phyloP scores from a whole-genome alignment of 2,888 invertebrate genomes.

The Caprella mutica region DNA sequence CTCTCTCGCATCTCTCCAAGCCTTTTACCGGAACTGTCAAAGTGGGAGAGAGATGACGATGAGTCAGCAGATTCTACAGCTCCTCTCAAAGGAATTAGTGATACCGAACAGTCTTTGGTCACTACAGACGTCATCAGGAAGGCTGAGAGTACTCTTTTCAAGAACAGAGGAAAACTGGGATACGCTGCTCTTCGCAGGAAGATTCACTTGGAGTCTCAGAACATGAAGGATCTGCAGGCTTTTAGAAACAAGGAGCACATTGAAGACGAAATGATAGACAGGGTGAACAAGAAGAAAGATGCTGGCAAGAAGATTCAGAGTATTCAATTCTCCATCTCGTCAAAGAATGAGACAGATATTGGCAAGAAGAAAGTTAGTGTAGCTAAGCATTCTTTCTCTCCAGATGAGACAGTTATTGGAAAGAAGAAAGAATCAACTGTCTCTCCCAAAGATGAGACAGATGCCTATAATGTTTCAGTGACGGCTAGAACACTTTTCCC shows the following conservation, averaged over 20 bases:
- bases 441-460: too few relatives aligned
- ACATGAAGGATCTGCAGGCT: too few relatives aligned
- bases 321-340: slow-evolving; percentile 28
- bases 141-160: too few relatives aligned
- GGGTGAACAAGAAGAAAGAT: slow-evolving; percentile 18
- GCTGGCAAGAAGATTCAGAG: slow-evolving; percentile 22
- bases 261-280: slow-evolving; percentile 24
- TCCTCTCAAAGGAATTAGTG: background rate
- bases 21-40: too few relatives aligned
- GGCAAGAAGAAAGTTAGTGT: slow-evolving; percentile 16
- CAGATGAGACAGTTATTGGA: background rate
- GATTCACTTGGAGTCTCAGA: slow-evolving; percentile 29
- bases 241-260: slow-evolving; percentile 9
- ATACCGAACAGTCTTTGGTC: background rate
- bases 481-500: too few relatives aligned
- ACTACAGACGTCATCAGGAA: too few relatives aligned
- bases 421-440: background rate
- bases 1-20: background rate
- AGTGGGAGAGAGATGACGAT: background rate
- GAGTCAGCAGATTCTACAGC: too few relatives aligned
- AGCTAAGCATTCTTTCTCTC: slow-evolving; percentile 6
- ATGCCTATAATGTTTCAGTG: too few relatives aligned
- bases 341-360: slow-evolving; percentile 28
- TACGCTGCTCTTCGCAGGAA: slow-evolving; percentile 3
- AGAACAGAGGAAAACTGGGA: too few relatives aligned